Evolutionary conservation across 2,888 invertebrate species (phyloP), one percentile per base, ranked within the genome.

Genomic region (Machimus atricapillus): DNA sequence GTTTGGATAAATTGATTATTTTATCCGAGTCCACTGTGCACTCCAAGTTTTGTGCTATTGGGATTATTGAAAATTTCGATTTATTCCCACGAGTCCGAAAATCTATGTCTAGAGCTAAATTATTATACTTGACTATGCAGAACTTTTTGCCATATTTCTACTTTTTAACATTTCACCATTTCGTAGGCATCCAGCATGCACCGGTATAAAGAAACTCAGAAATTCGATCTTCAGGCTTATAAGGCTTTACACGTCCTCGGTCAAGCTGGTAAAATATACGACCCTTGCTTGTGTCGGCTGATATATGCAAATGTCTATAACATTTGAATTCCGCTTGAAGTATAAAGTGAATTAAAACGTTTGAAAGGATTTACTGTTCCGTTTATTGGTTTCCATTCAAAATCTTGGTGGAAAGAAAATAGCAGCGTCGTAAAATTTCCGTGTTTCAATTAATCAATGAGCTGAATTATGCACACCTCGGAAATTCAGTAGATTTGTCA

Each of bases 1-100:
- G 27, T 79, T 79, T 79, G 27, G 79, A 27, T 79, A 46, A 79
- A 79, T 79, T 79, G 79, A 79, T 79, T 79, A 79, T 79, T 79
- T 79, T 79, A 52, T 23, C 23, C 52, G 37, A 34, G 19, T n/a
- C 52, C 79, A 19, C 46, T 8, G n/a, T 19, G 23, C 79, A 27
- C 46, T 27, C 46, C 23, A n/a, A 23, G 79, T n/a, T 79, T 19
- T 79, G 46, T 79, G 79, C 79, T 46, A 27, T 52, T 79, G 46
- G 27, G 79, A 79, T 79, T 79, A 79, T 79, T 79, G 79, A 27
- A 79, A 79, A 40, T 79, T 79, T 23, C 79, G 43, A 79, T 52
- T 46, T 79, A 43, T 46, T 79, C 46, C 79, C 79, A 40, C 79
- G 27, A 14, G 27, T 14, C 34, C 31, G 27, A 27, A 5, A 74